A percentile compares a stretch with the other conserved stretches of the same genome.
phyloP scores from a whole-genome alignment of 2,797 vertebrate genomes.

The Rhincodon typus region DNA sequence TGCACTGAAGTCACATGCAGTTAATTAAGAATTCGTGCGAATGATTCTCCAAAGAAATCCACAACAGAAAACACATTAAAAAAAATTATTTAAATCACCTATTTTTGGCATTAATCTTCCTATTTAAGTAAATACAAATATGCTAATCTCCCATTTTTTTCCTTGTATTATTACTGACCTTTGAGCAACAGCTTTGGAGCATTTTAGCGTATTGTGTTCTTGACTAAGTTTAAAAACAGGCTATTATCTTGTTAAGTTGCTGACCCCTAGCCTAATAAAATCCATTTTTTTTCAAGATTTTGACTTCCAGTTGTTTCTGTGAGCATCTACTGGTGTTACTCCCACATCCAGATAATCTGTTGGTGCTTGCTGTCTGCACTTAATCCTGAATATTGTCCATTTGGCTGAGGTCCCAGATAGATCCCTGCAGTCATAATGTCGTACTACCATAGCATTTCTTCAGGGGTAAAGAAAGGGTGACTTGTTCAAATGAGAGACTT shows the following conservation, averaged over 20 bases:
- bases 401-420: background rate
- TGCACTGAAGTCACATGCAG: too few relatives aligned
- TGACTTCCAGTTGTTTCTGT: background rate
- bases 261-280: background rate
- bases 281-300: background rate
- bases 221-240: background rate
- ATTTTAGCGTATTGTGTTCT: background rate
- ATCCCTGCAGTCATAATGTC: background rate
- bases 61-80: background rate
- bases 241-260: background rate
- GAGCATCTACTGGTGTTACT: background rate
- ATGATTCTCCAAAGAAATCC: background rate
- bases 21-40: background rate
- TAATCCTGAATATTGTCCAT: background rate
- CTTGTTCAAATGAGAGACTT: background rate
- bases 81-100: background rate
- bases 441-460: background rate
- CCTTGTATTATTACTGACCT: background rate
- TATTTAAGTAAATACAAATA: background rate
- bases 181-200: background rate
- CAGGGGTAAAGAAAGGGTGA: background rate
- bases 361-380: background rate
- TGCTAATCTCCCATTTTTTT: background rate
- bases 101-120: background rate
- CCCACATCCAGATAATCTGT: background rate